Percentiles rank a stretch among this genome's conserved stretches.
phyloP scores from a whole-genome alignment of 2,797 vertebrate genomes.

The Tapera naevia region DNA sequence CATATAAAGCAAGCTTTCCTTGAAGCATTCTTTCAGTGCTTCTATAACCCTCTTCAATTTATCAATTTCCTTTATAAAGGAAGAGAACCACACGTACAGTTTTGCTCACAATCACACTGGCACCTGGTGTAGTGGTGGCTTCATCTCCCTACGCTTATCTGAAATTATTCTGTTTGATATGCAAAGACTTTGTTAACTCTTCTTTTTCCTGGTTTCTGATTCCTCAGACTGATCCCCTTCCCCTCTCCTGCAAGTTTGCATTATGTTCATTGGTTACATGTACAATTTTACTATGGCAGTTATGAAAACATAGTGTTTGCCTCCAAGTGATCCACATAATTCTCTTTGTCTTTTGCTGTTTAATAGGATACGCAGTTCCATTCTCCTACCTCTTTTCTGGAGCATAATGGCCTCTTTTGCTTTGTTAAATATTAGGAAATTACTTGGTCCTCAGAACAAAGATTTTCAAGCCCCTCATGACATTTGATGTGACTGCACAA shows the following conservation, averaged over 20 bases:
- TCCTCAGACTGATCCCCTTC: neutral
- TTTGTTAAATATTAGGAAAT: neutral
- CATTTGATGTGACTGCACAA: neutral
- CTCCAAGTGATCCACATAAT: neutral
- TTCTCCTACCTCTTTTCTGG: neutral
- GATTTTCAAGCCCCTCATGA: neutral
- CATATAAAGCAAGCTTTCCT: too few species aligned
- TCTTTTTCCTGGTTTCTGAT: neutral
- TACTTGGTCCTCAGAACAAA: neutral
- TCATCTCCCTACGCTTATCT: neutral
- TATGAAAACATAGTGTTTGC: neutral
- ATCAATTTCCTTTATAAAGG: neutral
- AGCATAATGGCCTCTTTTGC: neutral
- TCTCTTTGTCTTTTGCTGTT: neutral
- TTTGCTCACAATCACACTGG: neutral
- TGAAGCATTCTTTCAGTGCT: neutral
- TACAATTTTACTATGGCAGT: neutral
- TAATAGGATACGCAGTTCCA: neutral
- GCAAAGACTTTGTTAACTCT: neutral
- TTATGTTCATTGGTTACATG: neutral
- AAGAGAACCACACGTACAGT: neutral
- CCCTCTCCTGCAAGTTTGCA: neutral
- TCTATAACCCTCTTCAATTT: neutral
- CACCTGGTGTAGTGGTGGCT: neutral
- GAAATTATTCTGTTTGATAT: neutral